Base-by-base conservation (phyloP, 23 tunicate genomes). In the Botrylloides violaceus region DNA sequence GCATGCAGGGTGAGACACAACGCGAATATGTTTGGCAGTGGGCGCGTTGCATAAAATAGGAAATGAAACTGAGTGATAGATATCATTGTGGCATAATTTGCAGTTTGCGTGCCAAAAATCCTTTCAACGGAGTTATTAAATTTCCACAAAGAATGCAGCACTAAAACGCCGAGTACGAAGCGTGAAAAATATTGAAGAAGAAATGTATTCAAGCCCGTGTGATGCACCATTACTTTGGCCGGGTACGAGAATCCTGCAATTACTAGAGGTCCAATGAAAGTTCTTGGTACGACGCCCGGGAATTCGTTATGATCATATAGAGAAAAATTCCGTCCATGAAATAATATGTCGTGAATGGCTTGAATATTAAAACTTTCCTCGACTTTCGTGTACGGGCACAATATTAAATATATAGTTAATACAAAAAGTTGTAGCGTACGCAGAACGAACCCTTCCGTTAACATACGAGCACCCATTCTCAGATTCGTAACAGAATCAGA, bases 241-340 rank as follows among this genome's bases (percentile, higher is more conserved):
- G 96, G 97, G 43, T 12, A 74, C n/a, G 79, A 55, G 15, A 83
- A 23, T 19, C 34, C 18, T 1, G 85, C 34, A 20, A 83, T 28
- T 49, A 79, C 22, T n/a, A 83, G 1, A 22, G 97, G 97, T 58
- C 91, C 97, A 49, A 90, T 83, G 58, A 90, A 84, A 1, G 98
- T 63, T 20, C 98, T 73, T 32, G 98, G 98, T 19, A 92, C 98
- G 2, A 92, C 98, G 4, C 98, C 98, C 39, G 98, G 98, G 64
- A 92, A 92, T 20, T 71, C 60, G 19, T 65, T 80, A 58, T 92
- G 98, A 35, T 92, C 98, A 59, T 90, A 90, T 82, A 60, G 34
- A 1, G 96, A 56, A 12, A 88, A 2, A 37, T 83, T 83, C 25
- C 12, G 32, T 29, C 39, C 43, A 50, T 90, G 85, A 25, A 70